Evolutionary conservation across 2,888 invertebrate species (phyloP), one percentile per base, ranked within the genome.

Genomic region (Folsomia candida): DNA sequence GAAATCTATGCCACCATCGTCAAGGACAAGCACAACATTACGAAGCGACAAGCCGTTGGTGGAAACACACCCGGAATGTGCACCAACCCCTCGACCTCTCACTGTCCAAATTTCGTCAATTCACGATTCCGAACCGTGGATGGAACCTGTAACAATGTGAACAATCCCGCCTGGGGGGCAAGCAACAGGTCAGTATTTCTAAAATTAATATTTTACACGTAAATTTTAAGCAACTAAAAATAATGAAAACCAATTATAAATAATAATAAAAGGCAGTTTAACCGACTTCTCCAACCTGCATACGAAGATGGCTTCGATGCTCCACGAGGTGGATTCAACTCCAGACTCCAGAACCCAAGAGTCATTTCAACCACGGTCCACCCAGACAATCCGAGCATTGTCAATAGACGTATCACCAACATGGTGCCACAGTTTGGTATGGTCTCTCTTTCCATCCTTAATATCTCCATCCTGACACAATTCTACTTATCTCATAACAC

Each of bases 311-410:
- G 81, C 6, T 65, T 77, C 14, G 76, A 74, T 1, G 68, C 68
- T 9, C 79, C 81, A 0, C 70, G 82, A 9, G 86, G 69, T 88
- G 90, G 0, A 83, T 86, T 72, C 89, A 89, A 20, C 83, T 84
- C 68, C 83, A 84, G 58, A 81, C 85, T 94, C 1, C 92, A 94
- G 1, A 92, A 91, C 62, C 88, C 94, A 0, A 85, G 94, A 28
- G 87, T 88, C 72, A 88, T 94, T 76, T 92, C 93, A 81, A 85
- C 89, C 11, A 81, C 86, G 1, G 87, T 91, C 63, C 91, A 91
- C 81, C 85, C 86, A 74, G 85, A 87, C 78, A 88, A 89, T 79
- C 86, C 86, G 0, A 90, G 47, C 1, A 86, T 0, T 90, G 0
- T 68, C 2, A 70, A 74, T 29, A 65, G 62, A 20, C 26, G 14